These are phyloP conservation scores for Ictidomys tridecemlineatus DNA, from an alignment of 2,113 vertebrate genomes.

Conservation along the genomic window DNA sequence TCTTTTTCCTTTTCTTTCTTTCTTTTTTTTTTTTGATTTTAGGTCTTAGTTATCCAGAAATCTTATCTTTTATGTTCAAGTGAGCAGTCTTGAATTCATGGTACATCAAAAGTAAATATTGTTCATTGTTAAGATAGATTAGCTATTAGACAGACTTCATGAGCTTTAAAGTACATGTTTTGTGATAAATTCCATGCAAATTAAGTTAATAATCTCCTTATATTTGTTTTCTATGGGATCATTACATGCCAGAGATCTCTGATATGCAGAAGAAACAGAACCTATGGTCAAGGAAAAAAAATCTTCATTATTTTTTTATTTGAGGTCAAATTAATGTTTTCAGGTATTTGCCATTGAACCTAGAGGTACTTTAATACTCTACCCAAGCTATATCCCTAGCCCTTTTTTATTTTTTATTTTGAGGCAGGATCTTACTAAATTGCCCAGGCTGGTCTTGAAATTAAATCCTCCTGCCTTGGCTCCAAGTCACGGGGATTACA, in stretches of 20 bases:
- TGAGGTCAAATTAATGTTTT: too few relatives aligned
- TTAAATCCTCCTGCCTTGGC: too few relatives aligned
- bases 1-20: too few relatives aligned
- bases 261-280: neutral
- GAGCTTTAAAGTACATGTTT: neutral
- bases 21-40: neutral
- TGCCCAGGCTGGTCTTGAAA: too few relatives aligned
- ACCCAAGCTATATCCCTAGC: too few relatives aligned
- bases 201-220: neutral
- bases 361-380: too few relatives aligned
- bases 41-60: neutral
- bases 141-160: neutral
- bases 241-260: neutral
- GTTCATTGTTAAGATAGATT: neutral
- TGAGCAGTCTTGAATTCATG: neutral
- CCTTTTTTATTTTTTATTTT: too few relatives aligned
- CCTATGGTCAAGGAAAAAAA: neutral
- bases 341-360: too few relatives aligned
- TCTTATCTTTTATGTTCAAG: neutral
- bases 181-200: neutral
- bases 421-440: too few relatives aligned
- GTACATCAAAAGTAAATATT: neutral
- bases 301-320: neutral
- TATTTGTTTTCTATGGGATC: neutral
- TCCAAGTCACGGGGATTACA: too few relatives aligned